These are phyloP conservation scores for Lepidotrigona ventralis DNA, from an alignment of 1,140 invertebrate genomes.

Conservation along the genomic window DNA sequence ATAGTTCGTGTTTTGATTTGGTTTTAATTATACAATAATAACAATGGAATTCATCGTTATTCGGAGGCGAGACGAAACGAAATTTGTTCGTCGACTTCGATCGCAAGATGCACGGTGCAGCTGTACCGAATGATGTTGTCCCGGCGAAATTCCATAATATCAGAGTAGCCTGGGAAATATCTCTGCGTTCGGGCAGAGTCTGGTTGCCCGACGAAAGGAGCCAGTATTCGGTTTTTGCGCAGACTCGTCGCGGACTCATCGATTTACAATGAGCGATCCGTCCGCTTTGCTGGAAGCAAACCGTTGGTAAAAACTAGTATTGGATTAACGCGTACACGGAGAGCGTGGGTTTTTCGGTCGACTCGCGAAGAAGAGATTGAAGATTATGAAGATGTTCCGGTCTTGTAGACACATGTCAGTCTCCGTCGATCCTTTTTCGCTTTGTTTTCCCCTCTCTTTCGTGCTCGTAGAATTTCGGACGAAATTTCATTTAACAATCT, in stretches of 20 bases:
- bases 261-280: conserved; percentile 64
- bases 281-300: conserved; percentile 41
- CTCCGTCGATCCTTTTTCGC: conserved; percentile 6
- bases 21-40: neutral
- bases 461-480: neutral
- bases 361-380: conserved; percentile 41
- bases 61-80: conserved; percentile 38
- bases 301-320: conserved; percentile 61
- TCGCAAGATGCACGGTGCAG: conserved; percentile 47
- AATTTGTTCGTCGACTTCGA: conserved; percentile 57
- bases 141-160: conserved; percentile 57
- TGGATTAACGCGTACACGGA: conserved; percentile 64
- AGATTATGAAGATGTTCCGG: conserved; percentile 62
- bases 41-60: neutral
- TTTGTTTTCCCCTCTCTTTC: neutral
- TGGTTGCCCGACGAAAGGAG: conserved; percentile 30
- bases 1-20: no score
- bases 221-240: conserved; percentile 57
- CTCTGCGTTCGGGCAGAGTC: conserved; percentile 48
- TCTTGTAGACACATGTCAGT: conserved; percentile 53
- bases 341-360: conserved; percentile 51
- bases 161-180: conserved; percentile 48
- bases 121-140: conserved; percentile 61
- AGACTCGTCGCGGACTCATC: conserved; percentile 28
- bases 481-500: neutral